A percentile compares a stretch with the other conserved stretches of the same genome.
Evolutionary conservation across 1,140 invertebrate species (phyloP).

Genomic region (Caenorhabditis elegans): DNA sequence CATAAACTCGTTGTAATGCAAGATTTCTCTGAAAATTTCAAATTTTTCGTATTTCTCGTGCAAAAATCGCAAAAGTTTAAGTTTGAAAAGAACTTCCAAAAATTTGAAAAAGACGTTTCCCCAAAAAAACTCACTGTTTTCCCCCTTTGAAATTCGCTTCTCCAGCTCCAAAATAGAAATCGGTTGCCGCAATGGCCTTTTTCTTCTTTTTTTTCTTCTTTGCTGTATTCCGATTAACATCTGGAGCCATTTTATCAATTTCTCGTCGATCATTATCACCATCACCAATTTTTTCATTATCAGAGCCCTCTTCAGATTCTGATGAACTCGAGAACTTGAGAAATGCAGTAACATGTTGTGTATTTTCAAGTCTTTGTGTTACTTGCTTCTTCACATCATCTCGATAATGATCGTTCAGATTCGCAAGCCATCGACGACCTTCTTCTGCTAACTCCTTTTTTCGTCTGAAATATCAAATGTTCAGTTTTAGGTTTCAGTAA

Average conservation of each 20-base stretch:
- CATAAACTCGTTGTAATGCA: background rate
- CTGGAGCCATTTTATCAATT: background rate
- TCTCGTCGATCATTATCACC: background rate
- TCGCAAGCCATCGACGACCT: background rate
- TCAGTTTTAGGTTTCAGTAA: too few species aligned
- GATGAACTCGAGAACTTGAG: background rate
- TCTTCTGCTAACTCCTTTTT: background rate
- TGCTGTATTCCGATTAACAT: background rate
- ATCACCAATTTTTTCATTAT: background rate
- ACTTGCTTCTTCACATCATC: constrained; percentile 21
- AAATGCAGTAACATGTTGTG: constrained; percentile 5
- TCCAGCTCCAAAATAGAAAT: constrained; percentile 19
- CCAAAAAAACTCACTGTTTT: background rate
- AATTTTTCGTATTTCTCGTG: too few species aligned
- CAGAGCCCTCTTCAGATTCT: background rate
- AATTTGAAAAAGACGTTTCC: too few species aligned
- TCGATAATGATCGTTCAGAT: background rate
- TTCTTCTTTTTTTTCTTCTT: background rate
- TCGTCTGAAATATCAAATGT: background rate
- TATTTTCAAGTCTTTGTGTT: background rate
- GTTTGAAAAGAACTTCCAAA: too few species aligned
- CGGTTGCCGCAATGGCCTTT: background rate
- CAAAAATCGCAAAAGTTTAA: too few species aligned
- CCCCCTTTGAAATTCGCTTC: constrained; percentile 7
- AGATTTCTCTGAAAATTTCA: background rate